Base-by-base conservation (phyloP, 2,113 vertebrate genomes). In the Myiopsitta monachus region DNA sequence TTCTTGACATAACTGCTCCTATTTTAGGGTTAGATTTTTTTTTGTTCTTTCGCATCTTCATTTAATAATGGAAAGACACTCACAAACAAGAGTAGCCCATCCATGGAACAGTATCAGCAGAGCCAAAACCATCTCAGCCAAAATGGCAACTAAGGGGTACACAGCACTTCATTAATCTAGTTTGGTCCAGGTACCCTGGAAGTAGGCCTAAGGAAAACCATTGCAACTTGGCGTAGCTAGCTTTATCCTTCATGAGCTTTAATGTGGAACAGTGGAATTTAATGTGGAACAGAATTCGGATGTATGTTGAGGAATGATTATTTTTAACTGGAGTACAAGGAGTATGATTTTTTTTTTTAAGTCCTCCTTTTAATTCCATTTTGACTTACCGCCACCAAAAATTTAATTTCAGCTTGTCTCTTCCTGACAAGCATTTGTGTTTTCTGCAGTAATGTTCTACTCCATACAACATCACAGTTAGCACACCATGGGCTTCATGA, bases 1-100 rank as follows among this genome's bases (percentile, higher is more conserved):
- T 39, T 66, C 41, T 76, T 76, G 26, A 72, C 4, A 8, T 22
- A 85, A 61, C 28, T 85, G 18, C 21, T 80, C 14, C 51, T 63
- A 31, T n/a, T 87, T 82, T 62, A 23, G 36, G 7, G 24, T 46
- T 55, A 21, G 3, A 10, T 47, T 76, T 80, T 27, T 74, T 73
- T 91, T 26, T 49, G 36, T 61, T 87, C 18, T 64, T 27, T 24
- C 47, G 6, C 43, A 72, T 79, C 33, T 30, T 76, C 4, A 18
- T 59, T 59, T 59, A 82, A 31, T n/a, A 49, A 51, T 1, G 3
- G 38, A 82, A 88, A 15, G 10, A 27, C 0, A 0, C n/a, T 38
- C 1, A 3, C 5, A 54, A 75, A 63, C 26, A 49, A 23, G 9
- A 67, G 33, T 26, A 72, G 13, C 46, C 21, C 19, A 72, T 18